These are phyloP conservation scores for Sebastes goodei DNA, from an alignment of 2,797 vertebrate species.

Conservation along the genomic window DNA sequence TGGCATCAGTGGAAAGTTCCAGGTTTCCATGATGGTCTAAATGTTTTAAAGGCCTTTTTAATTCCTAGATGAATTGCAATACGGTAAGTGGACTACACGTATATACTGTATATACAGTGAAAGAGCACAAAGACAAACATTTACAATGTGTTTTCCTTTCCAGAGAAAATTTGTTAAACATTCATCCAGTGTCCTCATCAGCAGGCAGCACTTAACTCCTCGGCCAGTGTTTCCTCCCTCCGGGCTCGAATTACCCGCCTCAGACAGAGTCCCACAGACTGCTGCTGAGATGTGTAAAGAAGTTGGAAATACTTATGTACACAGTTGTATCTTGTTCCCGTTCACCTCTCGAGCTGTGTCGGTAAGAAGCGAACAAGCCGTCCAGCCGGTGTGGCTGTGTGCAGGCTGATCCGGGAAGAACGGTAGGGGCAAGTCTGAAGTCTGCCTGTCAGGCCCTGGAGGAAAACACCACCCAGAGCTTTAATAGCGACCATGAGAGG, in stretches of 20 bases:
- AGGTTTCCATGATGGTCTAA: not conserved
- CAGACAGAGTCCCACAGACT: conserved; percentile 33
- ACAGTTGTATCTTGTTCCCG: conserved; percentile 58
- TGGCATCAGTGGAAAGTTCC: not conserved
- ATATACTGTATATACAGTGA: not conserved
- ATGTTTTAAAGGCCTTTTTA: not conserved
- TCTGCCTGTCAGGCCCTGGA: conserved; percentile 65
- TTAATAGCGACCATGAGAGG: conserved; percentile 75
- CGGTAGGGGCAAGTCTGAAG: conserved; percentile 59
- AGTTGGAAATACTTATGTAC: conserved; percentile 59
- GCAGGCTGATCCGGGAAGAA: conserved; percentile 29
- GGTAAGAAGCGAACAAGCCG: conserved; percentile 24
- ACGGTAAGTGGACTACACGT: not conserved
- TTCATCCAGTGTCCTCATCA: conserved; percentile 65
- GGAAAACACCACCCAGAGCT: conserved; percentile 72
- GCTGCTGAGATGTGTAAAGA: conserved; percentile 62
- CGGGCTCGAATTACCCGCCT: conserved; percentile 64
- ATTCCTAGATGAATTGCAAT: not conserved
- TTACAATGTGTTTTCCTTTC: conserved; percentile 23
- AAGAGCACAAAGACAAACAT: not conserved
- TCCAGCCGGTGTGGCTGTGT: conserved; percentile 8
- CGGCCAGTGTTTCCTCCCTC: conserved; percentile 57
- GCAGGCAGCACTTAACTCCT: conserved; percentile 71
- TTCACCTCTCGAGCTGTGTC: conserved; percentile 41
- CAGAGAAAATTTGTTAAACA: conserved; percentile 47